phyloP scores from a whole-genome alignment of 2,888 invertebrate genomes.

The Pristionchus fissidentatus region DNA sequence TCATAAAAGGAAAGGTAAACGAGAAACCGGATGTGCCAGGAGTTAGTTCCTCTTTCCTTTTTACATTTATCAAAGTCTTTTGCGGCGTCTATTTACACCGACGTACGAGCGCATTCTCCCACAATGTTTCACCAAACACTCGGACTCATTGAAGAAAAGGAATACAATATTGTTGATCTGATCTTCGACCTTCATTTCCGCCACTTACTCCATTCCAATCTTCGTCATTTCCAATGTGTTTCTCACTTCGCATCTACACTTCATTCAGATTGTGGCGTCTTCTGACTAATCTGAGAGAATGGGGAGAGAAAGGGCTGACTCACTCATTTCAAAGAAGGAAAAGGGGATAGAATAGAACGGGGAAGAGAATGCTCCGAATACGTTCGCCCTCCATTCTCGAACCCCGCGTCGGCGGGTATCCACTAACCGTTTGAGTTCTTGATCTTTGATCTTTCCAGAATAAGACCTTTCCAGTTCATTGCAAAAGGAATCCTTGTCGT shows the following conservation, averaged over 20 bases:
- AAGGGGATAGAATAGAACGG: slow-evolving; percentile 9
- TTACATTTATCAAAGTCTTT: no score
- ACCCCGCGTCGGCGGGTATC: background rate
- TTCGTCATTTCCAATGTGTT: background rate
- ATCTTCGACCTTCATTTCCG: no score
- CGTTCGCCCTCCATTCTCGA: background rate
- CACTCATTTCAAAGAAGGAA: background rate
- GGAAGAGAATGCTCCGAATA: slow-evolving; percentile 20
- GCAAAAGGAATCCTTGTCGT: background rate
- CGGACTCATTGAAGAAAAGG: no score
- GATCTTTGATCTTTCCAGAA: background rate
- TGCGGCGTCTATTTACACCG: no score
- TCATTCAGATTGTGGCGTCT: background rate
- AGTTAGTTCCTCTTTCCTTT: no score
- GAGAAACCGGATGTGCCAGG: no score
- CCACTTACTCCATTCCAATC: background rate
- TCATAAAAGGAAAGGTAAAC: no score
- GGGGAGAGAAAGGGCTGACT: slow-evolving; percentile 4
- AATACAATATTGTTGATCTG: no score
- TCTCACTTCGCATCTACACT: no score
- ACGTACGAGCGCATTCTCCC: background rate
- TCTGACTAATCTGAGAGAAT: slow-evolving; percentile 34
- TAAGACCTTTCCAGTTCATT: background rate
- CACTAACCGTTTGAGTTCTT: background rate
- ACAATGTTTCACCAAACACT: no score